phyloP scores from a whole-genome alignment of 2,113 vertebrate species.

The Forbesichthys papilliferus region DNA sequence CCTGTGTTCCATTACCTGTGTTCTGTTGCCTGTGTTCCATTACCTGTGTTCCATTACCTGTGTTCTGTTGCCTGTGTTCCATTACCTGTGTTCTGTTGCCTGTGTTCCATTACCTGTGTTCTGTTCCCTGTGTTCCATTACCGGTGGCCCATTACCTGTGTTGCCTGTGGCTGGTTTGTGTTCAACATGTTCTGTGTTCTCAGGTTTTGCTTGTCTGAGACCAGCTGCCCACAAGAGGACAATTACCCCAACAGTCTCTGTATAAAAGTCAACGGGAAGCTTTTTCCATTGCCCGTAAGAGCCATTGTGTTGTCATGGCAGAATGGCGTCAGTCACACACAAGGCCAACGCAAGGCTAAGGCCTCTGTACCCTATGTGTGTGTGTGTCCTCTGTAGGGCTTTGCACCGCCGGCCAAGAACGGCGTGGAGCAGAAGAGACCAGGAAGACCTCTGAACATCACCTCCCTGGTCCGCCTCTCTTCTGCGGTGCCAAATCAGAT shows the following conservation, averaged over 20 bases:
- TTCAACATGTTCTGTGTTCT: conserved; percentile 12
- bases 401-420: conserved; percentile 91
- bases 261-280: conserved; percentile 97
- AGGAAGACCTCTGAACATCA: conserved; percentile 93
- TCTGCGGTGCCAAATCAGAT: conserved; percentile 98
- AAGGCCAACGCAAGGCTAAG: not conserved
- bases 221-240: conserved; percentile 96
- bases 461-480: conserved; percentile 89
- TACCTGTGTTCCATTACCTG: no score
- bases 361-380: not conserved
- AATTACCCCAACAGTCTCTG: conserved; percentile 95
- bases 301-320: not conserved
- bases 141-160: not conserved
- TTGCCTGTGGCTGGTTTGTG: not conserved
- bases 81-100: no score
- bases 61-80: no score
- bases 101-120: no score
- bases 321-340: not conserved
- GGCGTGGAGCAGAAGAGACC: conserved; percentile 96
- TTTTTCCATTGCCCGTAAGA: conserved; percentile 93
- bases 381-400: conserved; percentile 78
- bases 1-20: no score
- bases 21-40: no score
- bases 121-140: no score
- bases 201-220: conserved; percentile 96